Conservation (phyloP, 2,888 invertebrate genomes). For the Alviniconcha strummeri region DNA sequence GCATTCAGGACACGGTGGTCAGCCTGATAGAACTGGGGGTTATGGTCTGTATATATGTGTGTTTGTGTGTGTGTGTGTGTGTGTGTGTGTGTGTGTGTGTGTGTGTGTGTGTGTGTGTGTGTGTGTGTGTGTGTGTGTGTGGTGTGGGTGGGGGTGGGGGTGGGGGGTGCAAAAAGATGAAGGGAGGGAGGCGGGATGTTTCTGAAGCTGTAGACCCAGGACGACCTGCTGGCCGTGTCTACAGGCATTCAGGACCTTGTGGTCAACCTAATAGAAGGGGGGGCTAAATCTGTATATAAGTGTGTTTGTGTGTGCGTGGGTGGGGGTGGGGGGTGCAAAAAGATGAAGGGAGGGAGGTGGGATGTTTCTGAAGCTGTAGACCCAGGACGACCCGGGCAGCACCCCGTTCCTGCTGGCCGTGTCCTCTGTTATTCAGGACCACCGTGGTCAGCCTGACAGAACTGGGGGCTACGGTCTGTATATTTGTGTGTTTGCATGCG, state of each 20-base stretch:
- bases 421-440: slow-evolving; percentile 37
- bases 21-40: slow-evolving; percentile 65
- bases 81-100: not conserved
- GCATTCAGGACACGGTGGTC: slow-evolving; percentile 65
- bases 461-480: slow-evolving; percentile 62
- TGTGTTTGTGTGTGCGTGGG: not conserved
- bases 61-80: no score
- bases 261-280: slow-evolving; percentile 60
- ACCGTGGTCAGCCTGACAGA: slow-evolving; percentile 64
- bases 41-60: slow-evolving; percentile 46
- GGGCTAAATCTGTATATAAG: slow-evolving; percentile 55
- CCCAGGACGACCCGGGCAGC: slow-evolving; percentile 64
- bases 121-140: no score
- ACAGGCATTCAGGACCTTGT: slow-evolving; percentile 66
- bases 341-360: not conserved
- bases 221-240: slow-evolving; percentile 68
- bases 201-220: slow-evolving; percentile 69
- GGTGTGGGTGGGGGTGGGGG: not conserved
- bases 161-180: not conserved
- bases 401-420: slow-evolving; percentile 71
- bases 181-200: not conserved
- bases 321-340: not conserved
- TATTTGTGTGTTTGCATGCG: not conserved
- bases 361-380: slow-evolving; percentile 63
- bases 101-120: not conserved